Base-by-base conservation (phyloP, 2,113 vertebrate genomes). In the Mus spicilegus region DNA sequence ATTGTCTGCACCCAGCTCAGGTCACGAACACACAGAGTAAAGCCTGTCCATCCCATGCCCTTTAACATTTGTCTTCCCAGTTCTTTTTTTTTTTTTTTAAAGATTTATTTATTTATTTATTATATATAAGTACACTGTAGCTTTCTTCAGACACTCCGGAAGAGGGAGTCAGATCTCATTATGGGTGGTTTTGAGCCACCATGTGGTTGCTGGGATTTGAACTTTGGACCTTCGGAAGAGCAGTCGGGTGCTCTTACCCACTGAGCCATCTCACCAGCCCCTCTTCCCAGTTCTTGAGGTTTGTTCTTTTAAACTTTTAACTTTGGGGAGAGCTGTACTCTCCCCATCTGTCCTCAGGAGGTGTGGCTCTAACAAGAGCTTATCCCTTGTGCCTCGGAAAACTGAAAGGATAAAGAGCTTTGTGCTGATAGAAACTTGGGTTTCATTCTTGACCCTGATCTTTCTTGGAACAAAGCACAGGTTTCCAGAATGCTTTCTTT, bases 371-470 rank as follows among this genome's bases (percentile, higher is more conserved):
- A 2, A 69, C 80, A 89, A 96, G 87, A 90, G 22, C 51, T 76
- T 77, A 5, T 77, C 46, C 24, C 54, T 72, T 49, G 80, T 88
- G 2, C 3, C 42, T n/a, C 36, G 54, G 39, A 82, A 95, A 90
- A 78, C 78, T 87, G 58, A 85, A 86, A 85, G 42, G 7, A 91
- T 73, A 87, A 97, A 95, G 46, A 61, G 58, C 58, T 78, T 84
- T 94, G 86, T 69, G 54, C 46, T 86, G 39, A 65, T 85, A n/a
- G 49, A 90, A 94, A 89, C 61, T 65, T 80, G 49, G 63, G 51
- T 93, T 96, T 94, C 70, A 90, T 72, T 94, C 81, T 92, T 96
- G 42, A 91, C 20, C 76, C 80, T 93, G 69, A 87, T 91, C 67
- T 90, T 92, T 93, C 86, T 70, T 87, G 0, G 12, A 91, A 89